Conservation (phyloP, 2,113 vertebrate genomes). For the Plecotus auritus region DNA sequence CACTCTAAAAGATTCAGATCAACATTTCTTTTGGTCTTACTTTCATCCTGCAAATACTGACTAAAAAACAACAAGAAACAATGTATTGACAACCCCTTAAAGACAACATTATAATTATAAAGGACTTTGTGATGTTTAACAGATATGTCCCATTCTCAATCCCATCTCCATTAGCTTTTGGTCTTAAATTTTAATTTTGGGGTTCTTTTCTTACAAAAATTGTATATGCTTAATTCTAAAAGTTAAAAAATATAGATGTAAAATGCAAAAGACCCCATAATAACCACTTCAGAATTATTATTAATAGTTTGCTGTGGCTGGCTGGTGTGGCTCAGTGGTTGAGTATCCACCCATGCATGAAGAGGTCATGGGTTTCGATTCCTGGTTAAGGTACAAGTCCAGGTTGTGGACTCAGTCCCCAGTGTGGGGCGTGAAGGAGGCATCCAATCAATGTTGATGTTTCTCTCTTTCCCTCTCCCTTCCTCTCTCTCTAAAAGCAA, state of each 20-base stretch:
- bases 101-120: background rate
- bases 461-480: too few species aligned
- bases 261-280: background rate
- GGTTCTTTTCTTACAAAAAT: slow-evolving; percentile 16
- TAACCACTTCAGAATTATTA: background rate
- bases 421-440: too few species aligned
- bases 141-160: background rate
- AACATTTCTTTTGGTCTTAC: slow-evolving; percentile 85
- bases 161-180: background rate
- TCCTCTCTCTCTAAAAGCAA: too few species aligned
- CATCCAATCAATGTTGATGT: too few species aligned
- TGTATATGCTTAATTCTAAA: background rate
- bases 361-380: too few species aligned
- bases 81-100: background rate
- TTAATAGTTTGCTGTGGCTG: background rate
- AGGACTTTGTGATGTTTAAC: background rate
- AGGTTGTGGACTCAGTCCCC: too few species aligned
- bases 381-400: too few species aligned
- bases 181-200: background rate
- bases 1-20: slow-evolving; percentile 88
- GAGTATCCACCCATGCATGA: too few species aligned
- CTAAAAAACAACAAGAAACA: slow-evolving; percentile 75
- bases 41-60: slow-evolving; percentile 91
- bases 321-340: too few species aligned
- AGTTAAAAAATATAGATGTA: background rate